Evolutionary conservation across 2,797 vertebrate genomes (phyloP).

Genomic region (Gymnothorax javanicus): DNA sequence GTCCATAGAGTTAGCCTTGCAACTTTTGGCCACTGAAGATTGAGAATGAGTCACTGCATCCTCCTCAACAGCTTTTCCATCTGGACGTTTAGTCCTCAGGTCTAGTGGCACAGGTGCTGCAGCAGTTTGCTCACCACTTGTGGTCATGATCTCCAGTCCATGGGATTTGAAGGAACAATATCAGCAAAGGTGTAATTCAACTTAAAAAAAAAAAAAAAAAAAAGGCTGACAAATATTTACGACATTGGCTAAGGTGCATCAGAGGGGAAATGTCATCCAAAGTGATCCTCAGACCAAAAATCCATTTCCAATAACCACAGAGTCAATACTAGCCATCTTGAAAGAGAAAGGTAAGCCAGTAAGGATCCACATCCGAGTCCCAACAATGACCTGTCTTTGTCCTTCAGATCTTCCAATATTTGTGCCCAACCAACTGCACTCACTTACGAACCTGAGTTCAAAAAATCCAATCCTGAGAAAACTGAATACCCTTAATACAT

Average conservation of each 20-base stretch:
- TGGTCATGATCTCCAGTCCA: slow-evolving; percentile 62
- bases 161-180: not conserved
- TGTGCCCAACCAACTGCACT: not conserved
- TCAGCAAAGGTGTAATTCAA: not conserved
- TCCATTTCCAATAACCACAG: not conserved
- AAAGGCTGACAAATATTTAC: not conserved
- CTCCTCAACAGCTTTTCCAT: slow-evolving; percentile 51
- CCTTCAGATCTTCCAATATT: not conserved
- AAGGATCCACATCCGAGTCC: not conserved
- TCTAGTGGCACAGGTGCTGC: slow-evolving; percentile 67
- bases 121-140: slow-evolving; percentile 64
- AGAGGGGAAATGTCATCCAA: not conserved
- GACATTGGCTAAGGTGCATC: too few relatives aligned
- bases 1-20: slow-evolving; percentile 40
- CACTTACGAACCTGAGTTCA: not conserved
- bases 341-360: not conserved
- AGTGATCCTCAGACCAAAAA: slow-evolving; percentile 10
- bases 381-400: not conserved
- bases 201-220: not conserved
- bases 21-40: slow-evolving; percentile 36
- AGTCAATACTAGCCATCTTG: not conserved
- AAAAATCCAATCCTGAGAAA: not conserved
- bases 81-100: slow-evolving; percentile 64
- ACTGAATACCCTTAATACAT: not conserved
- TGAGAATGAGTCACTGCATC: not conserved